A percentile compares a stretch with the other conserved stretches of the same genome.
Evolutionary conservation across 2,113 vertebrate species (phyloP).

Genomic region (Aleadryas rufinucha): DNA sequence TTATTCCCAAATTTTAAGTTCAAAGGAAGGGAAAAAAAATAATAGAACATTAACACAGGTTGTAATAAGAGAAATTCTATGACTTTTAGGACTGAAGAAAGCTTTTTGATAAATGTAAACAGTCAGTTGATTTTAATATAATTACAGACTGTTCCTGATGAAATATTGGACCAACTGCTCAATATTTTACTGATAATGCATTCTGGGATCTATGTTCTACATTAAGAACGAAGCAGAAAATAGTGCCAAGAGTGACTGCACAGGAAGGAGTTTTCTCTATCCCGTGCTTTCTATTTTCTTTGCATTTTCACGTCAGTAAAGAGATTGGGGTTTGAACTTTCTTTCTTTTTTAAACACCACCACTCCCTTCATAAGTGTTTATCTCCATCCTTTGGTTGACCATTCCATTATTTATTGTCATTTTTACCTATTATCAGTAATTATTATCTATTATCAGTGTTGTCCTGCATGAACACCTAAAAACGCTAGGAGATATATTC

Average conservation of each 20-base stretch:
- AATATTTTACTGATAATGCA: not conserved
- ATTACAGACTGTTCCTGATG: not conserved
- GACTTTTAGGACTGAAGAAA: not conserved
- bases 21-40: not conserved
- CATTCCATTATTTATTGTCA: not conserved
- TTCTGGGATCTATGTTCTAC: not conserved
- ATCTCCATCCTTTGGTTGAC: not conserved
- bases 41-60: not conserved
- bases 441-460: no score
- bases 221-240: not conserved
- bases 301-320: not conserved
- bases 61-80: not conserved
- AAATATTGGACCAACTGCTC: not conserved
- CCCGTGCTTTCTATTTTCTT: not conserved
- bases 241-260: not conserved
- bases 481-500: not conserved
- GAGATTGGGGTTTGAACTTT: fast-evolving
- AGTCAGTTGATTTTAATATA: not conserved
- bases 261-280: not conserved
- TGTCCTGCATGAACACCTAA: not conserved
- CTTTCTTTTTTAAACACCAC: not conserved
- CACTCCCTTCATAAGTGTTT: not conserved
- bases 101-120: not conserved
- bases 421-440: not conserved
- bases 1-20: not conserved